Percentiles rank a stretch among this genome's conserved stretches.
Conservation (phyloP, 1,140 invertebrate genomes). For the Ceratoteleas bidentatus region DNA sequence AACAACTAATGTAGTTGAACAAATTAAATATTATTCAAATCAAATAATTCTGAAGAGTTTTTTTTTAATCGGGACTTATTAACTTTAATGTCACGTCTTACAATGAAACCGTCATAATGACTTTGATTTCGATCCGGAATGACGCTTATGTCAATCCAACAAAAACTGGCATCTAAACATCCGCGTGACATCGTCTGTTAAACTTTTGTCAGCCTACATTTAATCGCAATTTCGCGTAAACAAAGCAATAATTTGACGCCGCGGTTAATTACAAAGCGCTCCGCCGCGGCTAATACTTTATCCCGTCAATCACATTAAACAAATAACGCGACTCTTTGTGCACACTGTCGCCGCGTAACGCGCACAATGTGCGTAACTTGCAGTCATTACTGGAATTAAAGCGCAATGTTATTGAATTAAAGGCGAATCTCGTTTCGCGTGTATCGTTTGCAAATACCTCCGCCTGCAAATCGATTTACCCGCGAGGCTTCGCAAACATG, state of each 20-base stretch:
- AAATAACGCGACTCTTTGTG: constrained; percentile 1
- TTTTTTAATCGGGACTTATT: no score
- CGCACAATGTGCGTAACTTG: constrained; percentile 9
- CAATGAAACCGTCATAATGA: no score
- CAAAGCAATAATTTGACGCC: not conserved
- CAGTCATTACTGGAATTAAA: constrained; percentile 6
- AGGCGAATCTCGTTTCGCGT: constrained; percentile 25
- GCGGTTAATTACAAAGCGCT: not conserved
- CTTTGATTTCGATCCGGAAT: no score
- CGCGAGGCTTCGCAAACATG: constrained; percentile 41
- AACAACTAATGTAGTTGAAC: no score
- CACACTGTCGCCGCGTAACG: not conserved
- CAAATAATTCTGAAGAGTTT: no score
- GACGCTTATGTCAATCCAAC: no score
- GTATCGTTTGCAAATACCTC: constrained; percentile 24
- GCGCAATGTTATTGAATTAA: constrained; percentile 41
- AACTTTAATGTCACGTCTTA: no score
- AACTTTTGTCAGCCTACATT: constrained; percentile 6
- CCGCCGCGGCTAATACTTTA: not conserved
- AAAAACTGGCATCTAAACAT: not conserved
- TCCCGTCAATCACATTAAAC: constrained; percentile 11
- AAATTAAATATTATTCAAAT: no score
- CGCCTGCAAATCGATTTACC: constrained; percentile 30
- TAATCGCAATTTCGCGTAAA: not conserved
- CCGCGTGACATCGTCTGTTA: not conserved